phyloP scores from a whole-genome alignment of 2,113 vertebrate species.

The Ailurus styani region DNA sequence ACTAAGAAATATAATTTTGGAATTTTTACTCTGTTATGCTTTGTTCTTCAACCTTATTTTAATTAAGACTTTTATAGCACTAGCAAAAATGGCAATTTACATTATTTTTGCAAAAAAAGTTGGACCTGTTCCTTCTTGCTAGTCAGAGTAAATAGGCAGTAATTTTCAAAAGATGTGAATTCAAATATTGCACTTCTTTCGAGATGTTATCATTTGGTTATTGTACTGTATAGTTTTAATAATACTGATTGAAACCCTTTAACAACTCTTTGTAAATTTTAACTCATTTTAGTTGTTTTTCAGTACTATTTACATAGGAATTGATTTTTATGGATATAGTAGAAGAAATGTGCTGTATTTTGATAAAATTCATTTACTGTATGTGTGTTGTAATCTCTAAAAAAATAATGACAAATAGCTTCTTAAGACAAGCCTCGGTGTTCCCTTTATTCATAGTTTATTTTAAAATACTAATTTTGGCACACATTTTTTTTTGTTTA shows the following conservation, averaged over 20 bases:
- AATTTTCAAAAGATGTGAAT: constrained; percentile 78
- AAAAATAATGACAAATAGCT: constrained; percentile 80
- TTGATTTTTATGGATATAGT: constrained; percentile 84
- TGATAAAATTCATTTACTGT: constrained; percentile 85
- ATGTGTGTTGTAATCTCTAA: constrained; percentile 82
- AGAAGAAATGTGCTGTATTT: constrained; percentile 86
- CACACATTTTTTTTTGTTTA: constrained; percentile 62
- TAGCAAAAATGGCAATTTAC: constrained; percentile 73
- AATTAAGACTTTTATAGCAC: constrained; percentile 73
- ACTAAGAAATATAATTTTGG: constrained; percentile 66
- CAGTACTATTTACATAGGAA: constrained; percentile 85
- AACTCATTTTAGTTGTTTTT: constrained; percentile 84
- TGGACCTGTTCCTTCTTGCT: constrained; percentile 63
- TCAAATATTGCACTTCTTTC: constrained; percentile 84
- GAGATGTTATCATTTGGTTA: constrained; percentile 80
- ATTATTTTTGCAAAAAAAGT: constrained; percentile 64
- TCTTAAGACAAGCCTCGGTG: constrained; percentile 78
- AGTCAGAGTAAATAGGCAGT: constrained; percentile 75
- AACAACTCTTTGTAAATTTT: constrained; percentile 87
- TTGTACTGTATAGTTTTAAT: constrained; percentile 84
- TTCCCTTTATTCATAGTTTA: constrained; percentile 72
- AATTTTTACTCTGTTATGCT: constrained; percentile 67
- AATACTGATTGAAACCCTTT: constrained; percentile 87
- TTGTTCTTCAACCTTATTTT: constrained; percentile 68
- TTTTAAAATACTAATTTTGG: constrained; percentile 74